Percentiles rank a stretch among this genome's conserved stretches.
Conservation (phyloP, 2,888 invertebrate genomes). For the Apamea anceps region DNA sequence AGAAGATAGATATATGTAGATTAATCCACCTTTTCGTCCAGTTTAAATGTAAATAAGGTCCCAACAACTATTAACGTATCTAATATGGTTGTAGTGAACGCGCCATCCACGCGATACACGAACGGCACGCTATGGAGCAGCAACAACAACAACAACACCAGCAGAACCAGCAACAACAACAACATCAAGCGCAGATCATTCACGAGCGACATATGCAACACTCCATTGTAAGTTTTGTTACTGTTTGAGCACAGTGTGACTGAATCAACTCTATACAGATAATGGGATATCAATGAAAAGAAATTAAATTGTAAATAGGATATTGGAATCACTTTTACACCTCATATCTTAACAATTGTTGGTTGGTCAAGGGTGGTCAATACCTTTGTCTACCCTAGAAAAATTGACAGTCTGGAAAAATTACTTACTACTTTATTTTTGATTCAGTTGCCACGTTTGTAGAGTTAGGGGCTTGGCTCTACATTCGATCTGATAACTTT, state of each 20-base stretch:
- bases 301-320: neutral
- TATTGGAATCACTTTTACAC: neutral
- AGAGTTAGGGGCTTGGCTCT: no score
- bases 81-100: slow-evolving; percentile 72
- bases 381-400: no score
- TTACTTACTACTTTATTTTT: no score
- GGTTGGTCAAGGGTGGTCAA: no score
- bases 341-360: neutral
- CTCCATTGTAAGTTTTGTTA: slow-evolving; percentile 66
- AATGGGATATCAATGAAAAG: neutral
- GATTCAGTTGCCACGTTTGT: no score
- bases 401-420: no score
- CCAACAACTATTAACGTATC: neutral
- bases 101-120: slow-evolving; percentile 82
- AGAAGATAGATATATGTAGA: no score
- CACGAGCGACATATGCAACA: slow-evolving; percentile 70
- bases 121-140: slow-evolving; percentile 81
- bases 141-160: slow-evolving; percentile 76
- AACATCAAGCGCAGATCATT: slow-evolving; percentile 72
- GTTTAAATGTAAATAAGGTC: no score
- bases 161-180: slow-evolving; percentile 70
- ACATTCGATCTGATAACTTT: no score
- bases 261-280: slow-evolving; percentile 24
- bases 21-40: no score
- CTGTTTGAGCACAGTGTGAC: slow-evolving; percentile 52